These are phyloP conservation scores for Lochmaea capreae DNA, from an alignment of 2,888 invertebrate genomes.

Conservation along the genomic window DNA sequence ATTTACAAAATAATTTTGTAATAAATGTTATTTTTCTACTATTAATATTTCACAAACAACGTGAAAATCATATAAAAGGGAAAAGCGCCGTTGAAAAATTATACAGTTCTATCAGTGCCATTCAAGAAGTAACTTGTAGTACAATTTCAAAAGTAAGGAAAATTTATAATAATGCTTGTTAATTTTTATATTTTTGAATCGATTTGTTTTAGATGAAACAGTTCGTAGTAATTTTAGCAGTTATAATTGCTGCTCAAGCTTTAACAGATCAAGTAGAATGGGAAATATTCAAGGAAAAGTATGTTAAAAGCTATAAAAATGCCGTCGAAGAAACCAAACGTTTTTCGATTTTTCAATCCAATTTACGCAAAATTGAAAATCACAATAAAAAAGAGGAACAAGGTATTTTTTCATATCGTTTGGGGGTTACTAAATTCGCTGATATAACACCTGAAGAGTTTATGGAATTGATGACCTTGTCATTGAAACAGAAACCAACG, in stretches of 20 bases:
- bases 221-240: background rate
- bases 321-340: conserved; percentile 27
- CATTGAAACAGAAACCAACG: conserved; percentile 8
- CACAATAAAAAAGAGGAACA: conserved; percentile 31
- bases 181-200: background rate
- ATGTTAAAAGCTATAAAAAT: conserved; percentile 23
- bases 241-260: background rate
- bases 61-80: background rate
- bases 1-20: background rate
- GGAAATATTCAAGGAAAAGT: conserved; percentile 23
- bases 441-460: conserved; percentile 49
- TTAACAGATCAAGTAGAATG: conserved; percentile 22
- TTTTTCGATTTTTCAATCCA: conserved; percentile 24
- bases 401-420: conserved; percentile 19
- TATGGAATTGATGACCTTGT: conserved; percentile 22
- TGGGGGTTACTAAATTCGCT: conserved; percentile 45
- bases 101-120: background rate
- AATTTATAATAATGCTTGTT: background rate
- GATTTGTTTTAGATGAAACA: background rate
- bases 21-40: conserved; percentile 1
- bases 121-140: background rate
- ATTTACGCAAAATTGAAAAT: conserved; percentile 20
- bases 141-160: background rate
- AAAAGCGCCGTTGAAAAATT: background rate
- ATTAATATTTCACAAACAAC: background rate